Evolutionary conservation across 1,140 invertebrate genomes (phyloP).

Genomic region (Mylabris phalerata): DNA sequence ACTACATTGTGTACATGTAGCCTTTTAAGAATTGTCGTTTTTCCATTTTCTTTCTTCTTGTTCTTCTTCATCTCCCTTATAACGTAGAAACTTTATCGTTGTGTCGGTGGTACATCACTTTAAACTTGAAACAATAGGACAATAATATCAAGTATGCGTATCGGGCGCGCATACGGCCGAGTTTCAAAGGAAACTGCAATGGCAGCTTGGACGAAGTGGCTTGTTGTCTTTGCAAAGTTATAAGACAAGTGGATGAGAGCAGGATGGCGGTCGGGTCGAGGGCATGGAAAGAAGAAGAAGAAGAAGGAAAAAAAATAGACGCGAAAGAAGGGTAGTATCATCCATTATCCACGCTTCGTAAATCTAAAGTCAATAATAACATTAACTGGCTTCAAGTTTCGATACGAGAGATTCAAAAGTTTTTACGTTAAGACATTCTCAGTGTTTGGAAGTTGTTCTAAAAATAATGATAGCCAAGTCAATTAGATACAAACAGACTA

Average conservation of each 20-base stretch:
- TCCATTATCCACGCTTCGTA: conserved; percentile 32
- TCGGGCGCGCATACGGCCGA: not conserved
- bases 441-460: not conserved
- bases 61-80: too few relatives aligned
- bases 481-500: not conserved
- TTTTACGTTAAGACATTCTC: conserved; percentile 17
- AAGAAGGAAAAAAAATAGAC: too few relatives aligned
- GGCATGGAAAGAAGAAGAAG: too few relatives aligned
- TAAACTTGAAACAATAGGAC: conserved; percentile 9
- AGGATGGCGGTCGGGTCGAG: too few relatives aligned
- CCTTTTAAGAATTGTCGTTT: too few relatives aligned
- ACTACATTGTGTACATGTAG: too few relatives aligned
- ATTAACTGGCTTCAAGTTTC: conserved; percentile 32
- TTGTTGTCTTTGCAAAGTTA: not conserved
- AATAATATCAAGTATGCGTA: conserved; percentile 15
- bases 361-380: conserved; percentile 35
- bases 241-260: not conserved
- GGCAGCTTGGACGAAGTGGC: not conserved
- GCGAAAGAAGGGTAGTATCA: conserved; percentile 14
- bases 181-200: conserved; percentile 14
- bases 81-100: conserved; percentile 7
- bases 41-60: too few relatives aligned
- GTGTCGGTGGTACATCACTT: not conserved
- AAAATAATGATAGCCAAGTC: conserved; percentile 9
- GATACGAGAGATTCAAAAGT: conserved; percentile 26